These are phyloP conservation scores for Neodiprion virginianus DNA, from an alignment of 1,140 invertebrate species.

Conservation along the genomic window DNA sequence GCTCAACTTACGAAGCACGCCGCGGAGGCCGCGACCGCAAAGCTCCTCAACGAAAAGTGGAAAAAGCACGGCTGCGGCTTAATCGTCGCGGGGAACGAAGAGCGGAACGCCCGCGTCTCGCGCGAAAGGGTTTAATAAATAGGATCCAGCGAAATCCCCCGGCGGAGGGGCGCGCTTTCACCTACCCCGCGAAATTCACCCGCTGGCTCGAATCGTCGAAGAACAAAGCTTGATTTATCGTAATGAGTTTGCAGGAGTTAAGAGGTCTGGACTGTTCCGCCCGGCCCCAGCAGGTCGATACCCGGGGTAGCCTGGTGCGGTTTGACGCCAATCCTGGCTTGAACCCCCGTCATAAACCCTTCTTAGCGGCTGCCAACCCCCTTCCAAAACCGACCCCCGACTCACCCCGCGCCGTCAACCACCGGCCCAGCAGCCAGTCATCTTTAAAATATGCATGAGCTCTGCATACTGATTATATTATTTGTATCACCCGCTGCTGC, in stretches of 20 bases:
- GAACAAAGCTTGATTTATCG: conserved; percentile 65
- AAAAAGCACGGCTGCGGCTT: conserved; percentile 10
- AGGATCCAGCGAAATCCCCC: neutral
- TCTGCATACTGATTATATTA: conserved; percentile 59
- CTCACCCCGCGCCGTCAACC: conserved; percentile 10
- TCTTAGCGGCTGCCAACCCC: conserved; percentile 51
- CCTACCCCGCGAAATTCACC: conserved; percentile 54
- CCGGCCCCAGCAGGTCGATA: conserved; percentile 16
- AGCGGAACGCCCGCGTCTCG: neutral
- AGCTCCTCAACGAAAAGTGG: neutral
- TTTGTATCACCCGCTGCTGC: conserved; percentile 52
- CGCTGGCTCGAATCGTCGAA: conserved; percentile 49
- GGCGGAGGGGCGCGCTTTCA: conserved; percentile 19
- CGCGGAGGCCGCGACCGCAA: neutral
- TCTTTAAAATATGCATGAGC: conserved; percentile 60
- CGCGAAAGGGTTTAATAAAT: neutral
- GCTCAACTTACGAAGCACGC: neutral
- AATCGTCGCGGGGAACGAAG: conserved; percentile 1
- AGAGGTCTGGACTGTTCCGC: conserved; percentile 47
- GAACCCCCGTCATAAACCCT: conserved; percentile 62
- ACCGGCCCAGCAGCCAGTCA: conserved; percentile 24
- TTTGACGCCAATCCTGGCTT: conserved; percentile 61
- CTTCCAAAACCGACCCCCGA: conserved; percentile 17
- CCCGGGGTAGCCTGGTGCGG: conserved; percentile 56
- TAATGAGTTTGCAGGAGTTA: conserved; percentile 64